Evolutionary conservation across 1,140 invertebrate genomes (phyloP).

Genomic region (Drosophila punjabiensis): DNA sequence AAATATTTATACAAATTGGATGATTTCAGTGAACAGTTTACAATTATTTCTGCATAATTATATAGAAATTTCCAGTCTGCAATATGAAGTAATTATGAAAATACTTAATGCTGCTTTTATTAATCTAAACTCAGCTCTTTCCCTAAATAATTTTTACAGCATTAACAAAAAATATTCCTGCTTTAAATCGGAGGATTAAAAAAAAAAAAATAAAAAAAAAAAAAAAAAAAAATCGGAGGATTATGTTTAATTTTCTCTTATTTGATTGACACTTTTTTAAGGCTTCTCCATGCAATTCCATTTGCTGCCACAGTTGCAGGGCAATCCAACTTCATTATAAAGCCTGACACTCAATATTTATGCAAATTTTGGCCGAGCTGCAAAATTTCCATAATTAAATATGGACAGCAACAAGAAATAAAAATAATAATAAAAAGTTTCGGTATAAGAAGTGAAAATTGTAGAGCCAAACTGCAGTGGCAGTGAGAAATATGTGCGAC

Average conservation of each 20-base stretch:
- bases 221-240: background rate
- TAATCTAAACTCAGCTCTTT: background rate
- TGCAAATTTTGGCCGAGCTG: conserved; percentile 59
- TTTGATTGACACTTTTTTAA: conserved; percentile 14
- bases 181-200: too few relatives aligned
- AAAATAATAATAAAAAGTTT: conserved; percentile 25
- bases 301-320: conserved; percentile 26
- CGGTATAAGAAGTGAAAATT: conserved; percentile 56
- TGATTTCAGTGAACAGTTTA: background rate
- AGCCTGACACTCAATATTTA: conserved; percentile 71
- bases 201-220: too few relatives aligned
- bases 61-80: background rate
- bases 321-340: conserved; percentile 51
- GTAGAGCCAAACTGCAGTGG: conserved; percentile 48
- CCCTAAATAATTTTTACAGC: too few relatives aligned
- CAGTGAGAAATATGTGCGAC: conserved; percentile 59
- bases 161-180: too few relatives aligned
- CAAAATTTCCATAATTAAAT: conserved; percentile 81
- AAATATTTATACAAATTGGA: background rate
- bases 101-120: background rate
- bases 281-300: conserved; percentile 5
- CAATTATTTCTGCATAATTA: background rate
- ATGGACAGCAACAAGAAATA: conserved; percentile 37
- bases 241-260: background rate
- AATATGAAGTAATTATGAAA: background rate